phyloP scores from a whole-genome alignment of 2,888 invertebrate genomes.

The Ferdinandea cuprea region DNA sequence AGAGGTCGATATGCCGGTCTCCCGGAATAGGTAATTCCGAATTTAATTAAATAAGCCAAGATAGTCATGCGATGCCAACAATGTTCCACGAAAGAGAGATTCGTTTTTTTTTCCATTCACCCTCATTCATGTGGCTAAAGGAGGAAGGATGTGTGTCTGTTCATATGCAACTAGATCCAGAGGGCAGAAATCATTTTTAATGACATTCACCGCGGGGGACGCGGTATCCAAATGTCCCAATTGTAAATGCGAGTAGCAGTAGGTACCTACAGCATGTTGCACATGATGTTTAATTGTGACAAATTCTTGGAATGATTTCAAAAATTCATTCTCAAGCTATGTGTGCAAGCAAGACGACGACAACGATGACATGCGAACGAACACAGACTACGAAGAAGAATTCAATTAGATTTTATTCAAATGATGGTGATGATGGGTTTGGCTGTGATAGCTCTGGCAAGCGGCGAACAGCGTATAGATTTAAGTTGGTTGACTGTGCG shows the following conservation, averaged over 20 bases:
- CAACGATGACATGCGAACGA: constrained; percentile 3
- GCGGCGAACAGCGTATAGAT: too few relatives aligned
- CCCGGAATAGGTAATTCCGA: constrained; percentile 56
- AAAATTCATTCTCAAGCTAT: constrained; percentile 33
- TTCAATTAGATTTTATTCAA: constrained; percentile 70
- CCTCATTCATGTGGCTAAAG: neutral
- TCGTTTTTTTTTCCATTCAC: neutral
- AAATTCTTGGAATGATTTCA: constrained; percentile 71
- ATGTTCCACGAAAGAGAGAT: neutral
- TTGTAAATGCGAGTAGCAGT: constrained; percentile 5
- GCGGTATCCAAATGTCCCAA: constrained; percentile 29
- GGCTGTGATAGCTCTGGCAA: constrained; percentile 7
- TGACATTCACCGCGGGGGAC: constrained; percentile 34
- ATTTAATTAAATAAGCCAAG: constrained; percentile 70
- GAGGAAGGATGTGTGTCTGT: neutral
- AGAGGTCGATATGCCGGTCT: constrained; percentile 34
- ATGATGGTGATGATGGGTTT: constrained; percentile 59
- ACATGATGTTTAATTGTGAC: constrained; percentile 63
- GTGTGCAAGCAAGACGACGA: constrained; percentile 39
- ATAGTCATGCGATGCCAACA: constrained; percentile 39
- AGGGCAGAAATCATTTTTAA: constrained; percentile 40
- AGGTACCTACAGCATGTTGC: constrained; percentile 63
- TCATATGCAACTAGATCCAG: constrained; percentile 15
- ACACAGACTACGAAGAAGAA: constrained; percentile 29
- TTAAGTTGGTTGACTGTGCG: too few relatives aligned